phyloP scores from a whole-genome alignment of 2,888 invertebrate genomes.

The Acanthosoma haemorrhoidale region DNA sequence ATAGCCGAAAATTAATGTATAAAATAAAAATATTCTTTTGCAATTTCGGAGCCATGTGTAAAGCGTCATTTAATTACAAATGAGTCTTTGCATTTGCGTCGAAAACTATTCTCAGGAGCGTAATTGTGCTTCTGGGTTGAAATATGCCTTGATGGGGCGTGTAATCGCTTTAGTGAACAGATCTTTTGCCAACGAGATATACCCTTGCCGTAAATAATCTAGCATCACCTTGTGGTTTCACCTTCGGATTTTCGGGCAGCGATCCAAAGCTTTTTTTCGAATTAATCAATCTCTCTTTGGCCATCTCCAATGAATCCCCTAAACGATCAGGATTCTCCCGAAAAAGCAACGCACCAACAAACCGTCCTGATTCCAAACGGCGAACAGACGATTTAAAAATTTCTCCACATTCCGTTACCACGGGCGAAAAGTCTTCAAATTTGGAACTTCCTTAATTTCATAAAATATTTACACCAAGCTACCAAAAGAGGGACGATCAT shows the following conservation, averaged over 20 bases:
- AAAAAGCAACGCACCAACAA: background rate
- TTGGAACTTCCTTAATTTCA: no score
- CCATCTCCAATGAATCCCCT: no score
- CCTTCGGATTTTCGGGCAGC: background rate
- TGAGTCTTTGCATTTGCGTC: background rate
- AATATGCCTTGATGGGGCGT: background rate
- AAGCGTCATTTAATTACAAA: background rate
- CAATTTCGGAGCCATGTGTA: background rate
- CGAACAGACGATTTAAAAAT: background rate
- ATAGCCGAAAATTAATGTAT: no score
- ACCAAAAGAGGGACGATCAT: background rate
- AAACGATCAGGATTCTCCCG: background rate
- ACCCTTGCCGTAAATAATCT: background rate
- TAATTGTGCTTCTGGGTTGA: background rate
- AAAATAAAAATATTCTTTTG: no score
- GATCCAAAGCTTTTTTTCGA: background rate
- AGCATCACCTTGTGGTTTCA: background rate
- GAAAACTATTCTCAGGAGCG: background rate
- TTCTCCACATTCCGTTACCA: background rate
- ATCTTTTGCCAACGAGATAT: background rate
- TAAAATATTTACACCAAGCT: background rate
- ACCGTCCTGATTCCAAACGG: background rate
- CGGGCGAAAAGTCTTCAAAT: background rate
- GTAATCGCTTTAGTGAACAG: background rate
- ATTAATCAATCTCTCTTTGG: background rate